These are phyloP conservation scores for Hycleus cichorii DNA, from an alignment of 1,140 invertebrate species.

Conservation along the genomic window DNA sequence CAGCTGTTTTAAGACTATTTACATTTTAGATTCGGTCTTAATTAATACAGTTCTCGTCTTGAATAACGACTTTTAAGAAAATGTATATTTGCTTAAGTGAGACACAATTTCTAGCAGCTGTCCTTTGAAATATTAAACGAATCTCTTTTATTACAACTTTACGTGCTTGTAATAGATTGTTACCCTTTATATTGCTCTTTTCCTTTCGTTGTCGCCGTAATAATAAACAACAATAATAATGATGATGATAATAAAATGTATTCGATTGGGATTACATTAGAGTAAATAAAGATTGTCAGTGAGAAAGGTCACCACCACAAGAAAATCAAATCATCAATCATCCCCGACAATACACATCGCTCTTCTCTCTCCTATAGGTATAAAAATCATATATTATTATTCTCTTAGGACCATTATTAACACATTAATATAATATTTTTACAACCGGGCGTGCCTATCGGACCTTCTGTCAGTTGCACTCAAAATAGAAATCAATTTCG, in stretches of 20 bases:
- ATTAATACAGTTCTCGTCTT: constrained; percentile 26
- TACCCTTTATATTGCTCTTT: neutral
- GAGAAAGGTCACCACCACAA: too few relatives aligned
- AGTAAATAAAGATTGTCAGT: too few relatives aligned
- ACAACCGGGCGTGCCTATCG: constrained; percentile 37
- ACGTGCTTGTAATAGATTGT: constrained; percentile 16
- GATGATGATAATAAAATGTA: too few relatives aligned
- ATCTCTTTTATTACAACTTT: constrained; percentile 15
- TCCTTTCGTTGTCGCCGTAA: neutral
- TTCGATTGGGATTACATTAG: too few relatives aligned
- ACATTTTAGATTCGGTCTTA: constrained; percentile 29
- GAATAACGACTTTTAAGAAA: constrained; percentile 19
- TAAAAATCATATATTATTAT: constrained; percentile 34
- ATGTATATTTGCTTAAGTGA: constrained; percentile 12
- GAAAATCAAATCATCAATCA: constrained; percentile 25
- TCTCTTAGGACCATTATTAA: constrained; percentile 37
- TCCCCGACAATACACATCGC: constrained; percentile 14
- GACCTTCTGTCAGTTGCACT: constrained; percentile 36
- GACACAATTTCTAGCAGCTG: constrained; percentile 19
- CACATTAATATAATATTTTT: constrained; percentile 41
- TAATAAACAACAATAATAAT: too few relatives aligned
- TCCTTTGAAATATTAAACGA: constrained; percentile 17
- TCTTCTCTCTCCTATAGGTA: constrained; percentile 23
- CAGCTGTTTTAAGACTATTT: constrained; percentile 26
- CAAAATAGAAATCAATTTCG: constrained; percentile 28